These are phyloP conservation scores for Hydrotaea cyrtoneurina DNA, from an alignment of 2,888 invertebrate genomes.

Conservation along the genomic window DNA sequence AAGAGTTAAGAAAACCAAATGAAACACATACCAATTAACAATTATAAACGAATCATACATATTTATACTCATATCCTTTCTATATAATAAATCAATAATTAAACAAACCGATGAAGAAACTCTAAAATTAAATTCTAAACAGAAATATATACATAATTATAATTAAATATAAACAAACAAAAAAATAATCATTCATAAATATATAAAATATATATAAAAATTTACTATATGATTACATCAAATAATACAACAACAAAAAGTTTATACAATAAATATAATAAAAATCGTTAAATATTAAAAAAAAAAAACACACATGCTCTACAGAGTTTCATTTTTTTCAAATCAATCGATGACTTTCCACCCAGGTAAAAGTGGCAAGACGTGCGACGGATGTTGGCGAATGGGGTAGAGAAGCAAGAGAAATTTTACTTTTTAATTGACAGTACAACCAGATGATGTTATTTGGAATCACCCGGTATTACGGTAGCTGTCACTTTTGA, in stretches of 20 bases:
- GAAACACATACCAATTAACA: not conserved
- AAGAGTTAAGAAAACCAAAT: constrained; percentile 1
- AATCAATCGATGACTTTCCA: too few species aligned
- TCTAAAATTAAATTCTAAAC: constrained; percentile 63
- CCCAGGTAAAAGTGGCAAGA: too few species aligned
- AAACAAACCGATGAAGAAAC: constrained; percentile 33
- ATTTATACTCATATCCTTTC: constrained; percentile 72
- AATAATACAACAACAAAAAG: constrained; percentile 49
- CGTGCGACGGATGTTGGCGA: too few species aligned
- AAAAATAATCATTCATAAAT: constrained; percentile 58
- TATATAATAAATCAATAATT: constrained; percentile 16
- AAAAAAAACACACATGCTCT: not conserved
- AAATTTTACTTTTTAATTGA: too few species aligned
- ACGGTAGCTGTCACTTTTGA: too few species aligned
- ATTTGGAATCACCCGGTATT: too few species aligned
- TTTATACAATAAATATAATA: constrained; percentile 72
- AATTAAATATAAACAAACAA: constrained; percentile 65
- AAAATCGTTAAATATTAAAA: constrained; percentile 72
- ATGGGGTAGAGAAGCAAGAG: too few species aligned
- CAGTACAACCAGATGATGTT: too few species aligned
- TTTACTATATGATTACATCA: constrained; percentile 64
- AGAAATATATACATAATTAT: constrained; percentile 62
- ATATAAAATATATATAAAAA: constrained; percentile 64
- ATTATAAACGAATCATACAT: constrained; percentile 63
- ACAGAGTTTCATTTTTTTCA: too few species aligned